These are phyloP conservation scores for Pararge aegeria DNA, from an alignment of 1,140 invertebrate genomes.

Conservation along the genomic window DNA sequence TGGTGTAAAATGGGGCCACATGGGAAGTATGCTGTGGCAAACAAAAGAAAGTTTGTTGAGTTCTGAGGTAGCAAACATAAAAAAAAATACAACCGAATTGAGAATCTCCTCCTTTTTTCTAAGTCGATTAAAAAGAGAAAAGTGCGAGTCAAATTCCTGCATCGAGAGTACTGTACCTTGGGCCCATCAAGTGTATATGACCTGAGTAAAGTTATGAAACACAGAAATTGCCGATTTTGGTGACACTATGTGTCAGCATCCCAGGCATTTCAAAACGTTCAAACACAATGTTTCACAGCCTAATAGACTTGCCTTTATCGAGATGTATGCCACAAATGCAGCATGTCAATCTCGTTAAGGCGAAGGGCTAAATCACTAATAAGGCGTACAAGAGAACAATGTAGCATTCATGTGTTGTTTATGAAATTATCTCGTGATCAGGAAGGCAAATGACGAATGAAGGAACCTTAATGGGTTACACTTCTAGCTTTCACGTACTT, in stretches of 20 bases:
- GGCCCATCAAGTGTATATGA: no score
- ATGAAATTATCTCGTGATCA: slow-evolving; percentile 26
- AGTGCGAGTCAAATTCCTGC: no score
- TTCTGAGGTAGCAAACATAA: no score
- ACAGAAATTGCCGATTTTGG: no score
- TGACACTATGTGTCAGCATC: neutral
- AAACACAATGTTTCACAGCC: neutral
- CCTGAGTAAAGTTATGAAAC: no score
- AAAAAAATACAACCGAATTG: no score
- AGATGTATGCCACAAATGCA: slow-evolving; percentile 12
- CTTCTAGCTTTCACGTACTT: slow-evolving; percentile 4
- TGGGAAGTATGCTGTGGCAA: no score
- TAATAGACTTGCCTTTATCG: slow-evolving; percentile 6
- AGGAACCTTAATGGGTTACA: slow-evolving; percentile 7
- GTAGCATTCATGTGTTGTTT: slow-evolving; percentile 18
- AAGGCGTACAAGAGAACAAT: slow-evolving; percentile 27
- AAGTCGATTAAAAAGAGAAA: no score
- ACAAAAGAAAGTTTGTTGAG: no score
- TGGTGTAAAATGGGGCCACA: no score
- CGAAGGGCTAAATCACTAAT: slow-evolving; percentile 30
- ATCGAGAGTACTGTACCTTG: no score
- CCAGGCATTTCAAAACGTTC: neutral
- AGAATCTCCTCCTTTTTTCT: no score
- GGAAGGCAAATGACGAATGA: slow-evolving; percentile 9
- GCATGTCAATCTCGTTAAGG: slow-evolving; percentile 24